Base-by-base conservation (phyloP, 2,888 invertebrate genomes). In the Dugesia japonica region DNA sequence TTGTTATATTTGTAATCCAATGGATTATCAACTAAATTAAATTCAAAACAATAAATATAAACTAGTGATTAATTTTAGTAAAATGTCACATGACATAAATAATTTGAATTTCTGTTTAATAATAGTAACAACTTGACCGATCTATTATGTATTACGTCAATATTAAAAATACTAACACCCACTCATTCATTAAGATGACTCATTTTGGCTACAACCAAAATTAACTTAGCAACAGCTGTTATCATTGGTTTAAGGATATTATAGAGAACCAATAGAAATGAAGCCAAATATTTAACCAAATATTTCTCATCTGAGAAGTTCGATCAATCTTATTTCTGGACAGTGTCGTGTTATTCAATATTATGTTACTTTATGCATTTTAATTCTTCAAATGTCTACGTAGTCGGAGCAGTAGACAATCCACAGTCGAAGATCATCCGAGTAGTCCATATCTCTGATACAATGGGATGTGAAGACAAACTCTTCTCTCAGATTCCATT, bases 361-460 rank as follows among this genome's bases (percentile, higher is more conserved):
- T 56, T 56, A 56, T 56, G 56, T 56, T 56, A 56, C 56, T 56
- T 56, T 56, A 56, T 56, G 56, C 4, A 56, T 56, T 56, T 56
- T 56, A 56, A 56, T 56, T 56, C 56, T n/a, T 56, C 75, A 26
- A 75, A 75, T 75, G 71, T 75, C 56, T 75, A 75, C 28, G 75
- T 75, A 26, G 75, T 75, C 4, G 75, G 75, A 28, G 42, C 75
- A 23, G 75, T 75, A n/a, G 75, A 71, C 56, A 38, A 75, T 42
- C 75, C 75, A n/a, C 26, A 75, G 26, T 42, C 75, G n/a, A 42
- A 75, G 33, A 76, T 72, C 28, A 71, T 76, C n/a, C 79, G 82
- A 15, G 79, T 83, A 0, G 82, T 82, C 4, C 83, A 83, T 77
- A 81, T 82, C 33, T 82, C 82, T 0, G 83, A 83, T 78, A 82